Percentiles rank a stretch among this genome's conserved stretches.
Evolutionary conservation across 2,888 invertebrate species (phyloP).

Genomic region (Clusia tigrina): DNA sequence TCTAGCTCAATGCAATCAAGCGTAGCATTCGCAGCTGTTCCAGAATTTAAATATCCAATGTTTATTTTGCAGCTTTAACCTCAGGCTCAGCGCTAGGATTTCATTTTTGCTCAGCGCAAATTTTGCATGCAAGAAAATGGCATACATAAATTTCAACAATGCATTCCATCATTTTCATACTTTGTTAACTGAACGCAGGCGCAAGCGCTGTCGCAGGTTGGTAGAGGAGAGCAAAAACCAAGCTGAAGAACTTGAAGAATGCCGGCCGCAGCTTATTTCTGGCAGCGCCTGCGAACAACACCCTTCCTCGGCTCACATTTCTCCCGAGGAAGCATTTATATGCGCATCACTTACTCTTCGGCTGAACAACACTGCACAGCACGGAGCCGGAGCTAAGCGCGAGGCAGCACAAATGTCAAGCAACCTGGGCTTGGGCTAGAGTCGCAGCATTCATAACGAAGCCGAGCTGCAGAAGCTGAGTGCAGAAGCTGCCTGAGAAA

Average conservation of each 20-base stretch:
- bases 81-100: not conserved
- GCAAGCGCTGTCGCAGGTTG: not conserved
- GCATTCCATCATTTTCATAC: slow-evolving; percentile 38
- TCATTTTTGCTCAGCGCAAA: slow-evolving; percentile 24
- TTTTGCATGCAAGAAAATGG: slow-evolving; percentile 53
- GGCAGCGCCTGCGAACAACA: slow-evolving; percentile 19
- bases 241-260: not conserved
- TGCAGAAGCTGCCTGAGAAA: not conserved
- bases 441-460: not conserved
- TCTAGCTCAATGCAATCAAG: no score
- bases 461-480: not conserved
- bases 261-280: not conserved
- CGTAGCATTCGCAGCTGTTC: no score
- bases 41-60: no score
- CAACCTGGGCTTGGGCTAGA: slow-evolving; percentile 15
- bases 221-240: not conserved
- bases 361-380: no score
- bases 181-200: no score
- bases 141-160: no score
- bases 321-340: slow-evolving; percentile 46
- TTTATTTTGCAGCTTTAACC: not conserved
- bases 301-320: slow-evolving; percentile 3
- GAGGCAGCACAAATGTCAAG: slow-evolving; percentile 13
- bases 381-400: no score
- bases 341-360: slow-evolving; percentile 54